Evolutionary conservation across 2,888 invertebrate species (phyloP).

Genomic region (Blastobasis lacticolella): DNA sequence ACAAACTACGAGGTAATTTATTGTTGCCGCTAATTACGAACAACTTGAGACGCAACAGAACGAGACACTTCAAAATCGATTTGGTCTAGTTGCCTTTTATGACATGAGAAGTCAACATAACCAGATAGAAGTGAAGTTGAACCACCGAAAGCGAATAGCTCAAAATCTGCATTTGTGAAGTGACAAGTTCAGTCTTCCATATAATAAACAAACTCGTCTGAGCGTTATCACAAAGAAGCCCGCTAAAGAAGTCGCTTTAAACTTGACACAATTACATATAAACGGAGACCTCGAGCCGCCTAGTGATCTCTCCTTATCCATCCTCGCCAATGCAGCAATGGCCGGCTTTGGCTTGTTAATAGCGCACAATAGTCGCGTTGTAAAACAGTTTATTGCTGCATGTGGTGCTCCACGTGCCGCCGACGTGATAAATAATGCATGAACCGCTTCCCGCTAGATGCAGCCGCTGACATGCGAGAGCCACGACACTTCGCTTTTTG

Average conservation of each 20-base stretch:
- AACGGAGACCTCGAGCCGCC: constrained; percentile 5
- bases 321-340: constrained; percentile 12
- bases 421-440: constrained; percentile 50
- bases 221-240: too few species aligned
- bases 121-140: too few species aligned
- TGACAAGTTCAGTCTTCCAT: too few species aligned
- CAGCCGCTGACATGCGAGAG: constrained; percentile 24
- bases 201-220: too few species aligned
- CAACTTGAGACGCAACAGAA: too few species aligned
- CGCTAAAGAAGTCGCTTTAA: background rate
- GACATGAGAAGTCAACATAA: too few species aligned
- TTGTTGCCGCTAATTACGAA: too few species aligned
- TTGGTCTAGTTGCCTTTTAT: too few species aligned
- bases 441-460: constrained; percentile 27
- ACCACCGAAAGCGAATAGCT: too few species aligned
- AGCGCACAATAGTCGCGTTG: constrained; percentile 29
- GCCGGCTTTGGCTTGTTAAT: constrained; percentile 21
- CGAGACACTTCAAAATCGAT: too few species aligned
- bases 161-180: too few species aligned
- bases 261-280: constrained; percentile 19
- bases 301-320: background rate
- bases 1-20: too few species aligned
- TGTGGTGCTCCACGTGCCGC: constrained; percentile 47
- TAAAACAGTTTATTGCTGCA: constrained; percentile 41
- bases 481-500: constrained; percentile 38